phyloP scores from a whole-genome alignment of 1,140 invertebrate species.

The Drosophila micromelanica region DNA sequence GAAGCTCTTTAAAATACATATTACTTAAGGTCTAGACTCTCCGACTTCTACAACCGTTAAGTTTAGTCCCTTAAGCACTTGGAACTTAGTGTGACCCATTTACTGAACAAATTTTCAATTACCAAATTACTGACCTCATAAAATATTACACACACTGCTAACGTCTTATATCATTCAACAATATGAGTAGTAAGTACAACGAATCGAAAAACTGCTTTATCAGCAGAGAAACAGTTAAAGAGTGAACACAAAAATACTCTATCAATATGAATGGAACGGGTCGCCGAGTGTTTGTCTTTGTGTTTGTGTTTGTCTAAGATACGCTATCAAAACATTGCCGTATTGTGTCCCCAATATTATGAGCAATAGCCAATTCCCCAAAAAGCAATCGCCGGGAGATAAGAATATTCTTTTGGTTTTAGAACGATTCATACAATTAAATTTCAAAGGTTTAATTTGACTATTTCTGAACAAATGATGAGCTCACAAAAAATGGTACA shows the following conservation, averaged over 20 bases:
- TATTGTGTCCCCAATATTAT: constrained; percentile 13
- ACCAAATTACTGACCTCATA: constrained; percentile 79
- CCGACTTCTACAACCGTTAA: constrained; percentile 21
- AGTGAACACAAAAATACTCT: constrained; percentile 26
- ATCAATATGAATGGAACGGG: constrained; percentile 47
- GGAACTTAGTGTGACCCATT: constrained; percentile 52
- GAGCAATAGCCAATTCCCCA: constrained; percentile 19
- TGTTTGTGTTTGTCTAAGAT: constrained; percentile 52
- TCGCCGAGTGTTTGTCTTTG: constrained; percentile 6
- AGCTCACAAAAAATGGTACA: constrained; percentile 25
- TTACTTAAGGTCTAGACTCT: constrained; percentile 32
- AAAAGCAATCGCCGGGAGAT: constrained; percentile 25
- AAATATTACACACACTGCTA: constrained; percentile 51
- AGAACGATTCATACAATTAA: constrained; percentile 2
- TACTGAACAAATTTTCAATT: constrained; percentile 63
- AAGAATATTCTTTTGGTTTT: constrained; percentile 25
- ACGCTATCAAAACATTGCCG: constrained; percentile 47
- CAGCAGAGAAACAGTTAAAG: constrained; percentile 55
- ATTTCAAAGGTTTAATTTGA: constrained; percentile 13
- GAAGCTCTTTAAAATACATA: constrained; percentile 4
- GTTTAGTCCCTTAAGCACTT: constrained; percentile 2
- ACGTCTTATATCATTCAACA: constrained; percentile 32
- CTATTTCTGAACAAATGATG: constrained; percentile 48
- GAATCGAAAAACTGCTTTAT: constrained; percentile 59
- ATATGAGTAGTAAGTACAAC: not conserved